These are phyloP conservation scores for Papilio helenus DNA, from an alignment of 1,140 invertebrate genomes.

Conservation along the genomic window DNA sequence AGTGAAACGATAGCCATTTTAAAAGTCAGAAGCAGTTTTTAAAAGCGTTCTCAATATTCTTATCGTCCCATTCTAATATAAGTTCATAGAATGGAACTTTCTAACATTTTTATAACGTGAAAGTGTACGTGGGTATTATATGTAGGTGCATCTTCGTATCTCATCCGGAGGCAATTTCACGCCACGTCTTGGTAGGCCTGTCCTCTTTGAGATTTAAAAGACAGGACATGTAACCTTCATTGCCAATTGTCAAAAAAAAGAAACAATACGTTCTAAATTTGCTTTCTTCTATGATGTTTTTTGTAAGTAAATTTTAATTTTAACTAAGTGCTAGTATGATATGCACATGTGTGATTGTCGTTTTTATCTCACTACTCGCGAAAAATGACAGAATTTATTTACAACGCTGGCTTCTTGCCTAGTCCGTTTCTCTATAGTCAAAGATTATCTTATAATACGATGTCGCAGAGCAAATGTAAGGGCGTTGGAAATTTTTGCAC, in stretches of 20 bases:
- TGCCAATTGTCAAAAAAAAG: no score
- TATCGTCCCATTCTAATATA: constrained; percentile 1
- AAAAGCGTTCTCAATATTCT: background rate
- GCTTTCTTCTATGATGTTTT: no score
- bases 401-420: no score
- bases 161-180: constrained; percentile 75
- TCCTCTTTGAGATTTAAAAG: background rate
- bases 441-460: constrained; percentile 58
- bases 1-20: no score
- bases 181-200: constrained; percentile 68
- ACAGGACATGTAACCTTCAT: no score
- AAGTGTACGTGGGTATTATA: constrained; percentile 40
- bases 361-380: no score
- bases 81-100: background rate
- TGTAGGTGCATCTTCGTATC: constrained; percentile 43
- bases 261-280: no score
- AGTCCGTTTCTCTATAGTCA: no score
- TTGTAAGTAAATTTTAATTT: no score
- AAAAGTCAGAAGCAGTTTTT: background rate
- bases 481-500: constrained; percentile 70
- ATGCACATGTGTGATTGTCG: no score
- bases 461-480: constrained; percentile 58
- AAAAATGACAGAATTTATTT: no score
- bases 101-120: constrained; percentile 13
- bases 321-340: no score